These are phyloP conservation scores for Bujurquina vittata DNA, from an alignment of 2,113 vertebrate genomes.

Conservation along the genomic window DNA sequence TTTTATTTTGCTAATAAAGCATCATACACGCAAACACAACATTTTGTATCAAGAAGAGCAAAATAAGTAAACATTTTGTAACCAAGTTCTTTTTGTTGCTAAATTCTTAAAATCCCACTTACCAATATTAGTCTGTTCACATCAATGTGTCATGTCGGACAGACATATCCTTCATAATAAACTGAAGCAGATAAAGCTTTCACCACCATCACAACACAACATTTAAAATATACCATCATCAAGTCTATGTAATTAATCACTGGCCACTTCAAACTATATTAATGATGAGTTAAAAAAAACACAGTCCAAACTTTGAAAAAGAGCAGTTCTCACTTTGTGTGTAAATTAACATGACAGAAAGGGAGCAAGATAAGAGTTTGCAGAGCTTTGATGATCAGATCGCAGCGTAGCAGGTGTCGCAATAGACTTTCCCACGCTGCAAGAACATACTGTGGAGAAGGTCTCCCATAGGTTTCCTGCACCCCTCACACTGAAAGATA, in stretches of 20 bases:
- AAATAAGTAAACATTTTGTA: constrained; percentile 52
- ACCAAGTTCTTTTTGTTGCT: constrained; percentile 28
- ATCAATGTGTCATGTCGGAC: neutral
- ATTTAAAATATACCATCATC: constrained; percentile 25
- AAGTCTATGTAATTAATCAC: constrained; percentile 25
- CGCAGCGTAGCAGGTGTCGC: constrained; percentile 86
- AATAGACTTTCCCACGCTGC: constrained; percentile 86
- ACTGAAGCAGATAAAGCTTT: constrained; percentile 36
- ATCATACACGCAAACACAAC: constrained; percentile 40
- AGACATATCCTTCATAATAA: constrained; percentile 66
- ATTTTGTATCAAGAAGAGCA: constrained; percentile 56
- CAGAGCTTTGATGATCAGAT: constrained; percentile 68
- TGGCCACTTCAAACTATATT: constrained; percentile 30
- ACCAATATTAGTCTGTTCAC: constrained; percentile 36
- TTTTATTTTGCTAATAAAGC: constrained; percentile 71
- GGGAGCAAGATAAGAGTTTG: constrained; percentile 20
- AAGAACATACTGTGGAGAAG: constrained; percentile 87
- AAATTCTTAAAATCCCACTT: constrained; percentile 22
- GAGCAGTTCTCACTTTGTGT: constrained; percentile 44
- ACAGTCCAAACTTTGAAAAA: constrained; percentile 30
- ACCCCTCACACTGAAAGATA: constrained; percentile 84
- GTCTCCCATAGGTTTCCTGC: constrained; percentile 88
- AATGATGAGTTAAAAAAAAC: constrained; percentile 4
- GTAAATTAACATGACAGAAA: constrained; percentile 42
- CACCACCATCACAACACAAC: constrained; percentile 33